Base-by-base conservation (phyloP, 2,113 vertebrate species). In the Plecturocebus donacophilus region DNA sequence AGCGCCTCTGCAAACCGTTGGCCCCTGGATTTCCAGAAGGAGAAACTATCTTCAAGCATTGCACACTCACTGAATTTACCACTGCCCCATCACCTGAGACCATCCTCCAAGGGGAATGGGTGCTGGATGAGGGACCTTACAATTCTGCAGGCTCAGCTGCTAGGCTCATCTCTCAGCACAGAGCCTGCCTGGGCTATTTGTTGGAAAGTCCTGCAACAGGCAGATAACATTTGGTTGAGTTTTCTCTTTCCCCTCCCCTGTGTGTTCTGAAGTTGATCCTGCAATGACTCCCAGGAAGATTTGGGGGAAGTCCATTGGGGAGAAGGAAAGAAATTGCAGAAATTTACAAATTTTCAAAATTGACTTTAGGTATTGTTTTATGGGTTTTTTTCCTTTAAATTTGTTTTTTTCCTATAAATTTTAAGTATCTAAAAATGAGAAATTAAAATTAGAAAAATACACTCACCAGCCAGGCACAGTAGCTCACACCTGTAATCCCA, bases 351-450 rank as follows among this genome's bases (percentile, higher is more conserved):
- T 70, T 97, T 94, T 70, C 17, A 12, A 23, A 75, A 61, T 38
- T 52, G 40, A 75, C 66, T 13, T 25, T 12, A 23, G n/a, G 3
- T 80, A 3, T 88, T 47, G 27, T 83, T 38, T 49, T 77, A n/a
- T n/a, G n/a, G n/a, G n/a, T n/a, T 42, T 56, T 64, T 85, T 75
- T 38, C 35, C 16, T 91, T 20, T 42, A 90, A 17, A 82, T 64
- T 79, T 85, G n/a, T n/a, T 42, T 56, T 64, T 85, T 75, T 38
- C 35, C 16, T 91, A 23, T 42, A 90, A 17, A 82, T 64, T 79
- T 85, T 88, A 91, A 64, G 66, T 58, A 40, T 42, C 47, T 95
- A 66, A 93, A 79, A 86, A 56, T 66, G 17, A 77, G 64, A 96
- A 64, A 73, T 47, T 82, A 61, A 64, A 42, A 76, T 91, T 64